Evolutionary conservation across 2,888 invertebrate species (phyloP).

Genomic region (Desoria tigrina): DNA sequence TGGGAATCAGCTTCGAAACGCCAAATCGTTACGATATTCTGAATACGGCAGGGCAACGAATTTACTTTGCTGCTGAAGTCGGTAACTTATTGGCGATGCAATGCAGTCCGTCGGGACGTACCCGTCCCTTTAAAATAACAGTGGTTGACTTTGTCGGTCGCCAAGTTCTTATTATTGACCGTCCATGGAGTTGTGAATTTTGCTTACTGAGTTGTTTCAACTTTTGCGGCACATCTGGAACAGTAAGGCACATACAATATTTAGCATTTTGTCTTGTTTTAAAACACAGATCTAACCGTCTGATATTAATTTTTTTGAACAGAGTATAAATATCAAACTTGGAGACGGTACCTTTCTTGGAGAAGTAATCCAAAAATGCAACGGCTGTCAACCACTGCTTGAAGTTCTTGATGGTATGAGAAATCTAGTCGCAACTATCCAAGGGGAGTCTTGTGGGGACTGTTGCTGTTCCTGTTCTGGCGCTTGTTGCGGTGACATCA

Average conservation of each 20-base stretch:
- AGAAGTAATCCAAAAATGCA: slow-evolving; percentile 10
- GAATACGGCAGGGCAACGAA: slow-evolving; percentile 3
- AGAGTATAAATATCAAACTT: slow-evolving; percentile 9
- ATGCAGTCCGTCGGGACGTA: slow-evolving; percentile 1
- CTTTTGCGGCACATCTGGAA: slow-evolving; percentile 11
- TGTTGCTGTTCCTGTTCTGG: slow-evolving; percentile 15
- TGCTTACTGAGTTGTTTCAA: slow-evolving; percentile 15
- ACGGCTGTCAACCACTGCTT: not conserved
- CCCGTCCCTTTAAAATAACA: slow-evolving; percentile 8
- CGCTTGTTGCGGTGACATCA: slow-evolving; percentile 6
- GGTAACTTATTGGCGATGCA: slow-evolving; percentile 8
- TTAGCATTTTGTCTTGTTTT: too few relatives aligned
- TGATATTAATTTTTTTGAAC: too few relatives aligned
- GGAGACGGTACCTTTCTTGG: slow-evolving; percentile 16
- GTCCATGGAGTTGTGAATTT: slow-evolving; percentile 8
- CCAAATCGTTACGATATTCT: slow-evolving; percentile 16
- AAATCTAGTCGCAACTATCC: slow-evolving; percentile 7
- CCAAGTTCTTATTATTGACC: slow-evolving; percentile 10
- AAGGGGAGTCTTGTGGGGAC: slow-evolving; percentile 6
- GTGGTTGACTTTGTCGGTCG: slow-evolving; percentile 12
- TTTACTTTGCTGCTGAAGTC: slow-evolving; percentile 18
- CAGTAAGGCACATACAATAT: too few relatives aligned
- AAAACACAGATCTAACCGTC: too few relatives aligned
- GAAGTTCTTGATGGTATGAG: slow-evolving; percentile 6
- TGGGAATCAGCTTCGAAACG: slow-evolving; percentile 13